These are phyloP conservation scores for Troilus luridus DNA, from an alignment of 2,888 invertebrate genomes.

Conservation along the genomic window DNA sequence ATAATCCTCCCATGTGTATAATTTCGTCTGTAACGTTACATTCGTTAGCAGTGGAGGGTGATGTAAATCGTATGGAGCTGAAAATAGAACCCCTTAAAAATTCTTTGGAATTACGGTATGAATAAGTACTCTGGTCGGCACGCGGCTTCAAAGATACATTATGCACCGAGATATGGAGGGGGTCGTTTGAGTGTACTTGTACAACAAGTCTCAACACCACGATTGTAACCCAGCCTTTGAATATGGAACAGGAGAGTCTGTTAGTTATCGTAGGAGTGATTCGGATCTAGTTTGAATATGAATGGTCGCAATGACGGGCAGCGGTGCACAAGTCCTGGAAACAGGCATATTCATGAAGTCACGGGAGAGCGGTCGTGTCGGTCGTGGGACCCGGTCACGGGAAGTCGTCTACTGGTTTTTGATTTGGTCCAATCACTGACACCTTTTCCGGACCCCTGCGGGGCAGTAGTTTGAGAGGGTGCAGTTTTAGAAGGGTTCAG, in stretches of 20 bases:
- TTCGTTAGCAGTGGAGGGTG: too few relatives aligned
- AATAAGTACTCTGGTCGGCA: background rate
- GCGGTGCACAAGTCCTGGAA: conserved; percentile 37
- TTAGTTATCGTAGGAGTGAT: conserved; percentile 9
- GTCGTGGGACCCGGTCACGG: background rate
- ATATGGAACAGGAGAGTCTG: conserved; percentile 1
- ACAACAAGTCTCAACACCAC: background rate
- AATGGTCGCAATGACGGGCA: background rate
- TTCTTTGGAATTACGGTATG: background rate
- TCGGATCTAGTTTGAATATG: conserved; percentile 40
- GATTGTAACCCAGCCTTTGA: background rate
- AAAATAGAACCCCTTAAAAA: background rate
- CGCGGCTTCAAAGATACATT: background rate
- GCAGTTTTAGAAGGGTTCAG: background rate
- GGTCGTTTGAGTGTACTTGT: conserved; percentile 9
- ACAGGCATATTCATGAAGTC: conserved; percentile 37
- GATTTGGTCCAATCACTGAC: conserved; percentile 18
- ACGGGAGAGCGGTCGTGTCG: conserved; percentile 2
- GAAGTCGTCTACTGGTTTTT: background rate
- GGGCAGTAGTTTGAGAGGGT: background rate
- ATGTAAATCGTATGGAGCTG: too few relatives aligned
- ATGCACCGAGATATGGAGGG: background rate
- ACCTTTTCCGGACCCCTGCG: background rate
- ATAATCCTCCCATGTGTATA: too few relatives aligned
- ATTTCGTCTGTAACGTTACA: too few relatives aligned